These are phyloP conservation scores for Mormyrops attenuatus DNA, from an alignment of 2,797 vertebrate genomes.

Conservation along the genomic window DNA sequence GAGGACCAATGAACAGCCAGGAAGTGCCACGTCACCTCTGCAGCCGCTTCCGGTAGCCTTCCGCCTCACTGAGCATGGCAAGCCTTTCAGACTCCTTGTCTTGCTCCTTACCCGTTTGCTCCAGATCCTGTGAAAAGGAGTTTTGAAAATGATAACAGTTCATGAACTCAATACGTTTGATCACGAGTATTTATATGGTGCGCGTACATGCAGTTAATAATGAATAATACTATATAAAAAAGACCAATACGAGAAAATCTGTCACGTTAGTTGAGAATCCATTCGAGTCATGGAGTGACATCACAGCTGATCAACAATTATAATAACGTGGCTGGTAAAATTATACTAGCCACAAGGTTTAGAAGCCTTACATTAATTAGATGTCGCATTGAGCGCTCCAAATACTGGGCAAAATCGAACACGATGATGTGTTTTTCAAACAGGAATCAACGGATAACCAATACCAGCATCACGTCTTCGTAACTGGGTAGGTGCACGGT, in stretches of 20 bases:
- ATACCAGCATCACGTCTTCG: background rate
- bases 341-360: background rate
- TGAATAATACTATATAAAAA: background rate
- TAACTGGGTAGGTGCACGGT: background rate
- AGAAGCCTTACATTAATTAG: background rate
- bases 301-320: background rate
- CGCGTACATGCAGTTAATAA: background rate
- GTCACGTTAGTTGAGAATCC: background rate
- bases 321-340: background rate
- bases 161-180: background rate
- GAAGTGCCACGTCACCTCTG: slow-evolving; percentile 46
- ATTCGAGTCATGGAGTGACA: background rate
- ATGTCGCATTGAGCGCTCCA: background rate
- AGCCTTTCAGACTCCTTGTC: slow-evolving; percentile 81
- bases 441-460: background rate
- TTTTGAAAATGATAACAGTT: background rate
- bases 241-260: background rate
- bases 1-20: background rate
- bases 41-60: slow-evolving; percentile 84
- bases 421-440: background rate
- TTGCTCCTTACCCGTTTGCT: slow-evolving; percentile 85
- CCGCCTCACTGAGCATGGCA: slow-evolving; percentile 74
- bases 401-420: background rate
- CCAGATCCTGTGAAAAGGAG: slow-evolving; percentile 71
- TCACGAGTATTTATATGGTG: background rate